Percentiles rank a stretch among this genome's conserved stretches.
phyloP scores from a whole-genome alignment of 2,797 vertebrate species.

The Macrochelys suwanniensis region DNA sequence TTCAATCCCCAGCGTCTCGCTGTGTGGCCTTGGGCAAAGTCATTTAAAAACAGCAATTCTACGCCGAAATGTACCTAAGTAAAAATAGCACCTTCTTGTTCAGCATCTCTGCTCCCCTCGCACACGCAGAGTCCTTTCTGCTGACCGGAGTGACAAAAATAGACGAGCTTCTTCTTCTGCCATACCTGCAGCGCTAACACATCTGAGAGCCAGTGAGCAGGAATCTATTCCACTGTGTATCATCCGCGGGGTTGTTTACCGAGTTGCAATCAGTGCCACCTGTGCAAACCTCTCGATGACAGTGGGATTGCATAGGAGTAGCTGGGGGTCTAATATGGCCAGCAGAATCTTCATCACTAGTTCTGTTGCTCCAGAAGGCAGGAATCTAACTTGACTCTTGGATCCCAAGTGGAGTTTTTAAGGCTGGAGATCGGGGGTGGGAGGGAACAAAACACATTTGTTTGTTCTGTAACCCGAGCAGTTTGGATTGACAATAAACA shows the following conservation, averaged over 20 bases:
- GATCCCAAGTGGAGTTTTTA: neutral
- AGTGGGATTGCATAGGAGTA: accelerated
- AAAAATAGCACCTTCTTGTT: slow-evolving; percentile 56
- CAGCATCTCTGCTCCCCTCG: neutral
- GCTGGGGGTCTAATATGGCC: neutral
- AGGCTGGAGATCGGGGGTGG: neutral
- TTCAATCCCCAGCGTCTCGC: neutral
- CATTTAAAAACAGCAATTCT: neutral
- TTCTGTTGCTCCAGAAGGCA: neutral
- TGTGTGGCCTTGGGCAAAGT: neutral
- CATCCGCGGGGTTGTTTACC: accelerated
- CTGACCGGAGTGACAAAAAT: neutral
- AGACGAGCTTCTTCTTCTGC: neutral
- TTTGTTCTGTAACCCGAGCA: neutral
- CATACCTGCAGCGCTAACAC: neutral
- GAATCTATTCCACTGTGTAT: neutral
- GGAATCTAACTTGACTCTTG: slow-evolving; percentile 12
- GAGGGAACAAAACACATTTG: neutral
- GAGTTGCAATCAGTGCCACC: neutral
- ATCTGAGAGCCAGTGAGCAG: accelerated
- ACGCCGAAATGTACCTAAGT: neutral
- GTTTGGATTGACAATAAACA: neutral
- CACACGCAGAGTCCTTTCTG: neutral
- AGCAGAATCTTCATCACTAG: neutral
- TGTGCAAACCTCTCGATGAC: accelerated